Evolutionary conservation across 2,113 vertebrate species (phyloP), one percentile per base, ranked within the genome.

Genomic region (Lucifuga dentata): DNA sequence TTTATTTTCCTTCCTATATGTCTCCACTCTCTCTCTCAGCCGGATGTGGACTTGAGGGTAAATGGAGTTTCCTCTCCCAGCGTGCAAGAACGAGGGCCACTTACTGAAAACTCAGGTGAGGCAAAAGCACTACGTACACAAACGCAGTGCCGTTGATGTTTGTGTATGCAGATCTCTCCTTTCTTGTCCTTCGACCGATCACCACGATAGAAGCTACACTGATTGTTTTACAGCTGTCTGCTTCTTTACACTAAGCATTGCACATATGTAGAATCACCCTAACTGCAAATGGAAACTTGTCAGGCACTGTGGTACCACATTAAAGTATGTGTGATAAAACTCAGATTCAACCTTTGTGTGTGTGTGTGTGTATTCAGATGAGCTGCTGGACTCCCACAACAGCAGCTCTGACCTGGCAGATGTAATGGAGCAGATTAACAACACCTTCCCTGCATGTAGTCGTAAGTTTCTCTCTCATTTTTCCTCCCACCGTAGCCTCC

Each of bases 371-470:
- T 76, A 50, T 74, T 81, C 93, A 86, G 97, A 95, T 83, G 95
- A 96, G 82, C 86, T 96, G 88, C 88, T 97, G 86, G 91, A 90
- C 68, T 93, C 95, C 58, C 93, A 91, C 26, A 92, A 93, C 90
- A 94, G 94, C 88, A 95, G 87, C 92, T 94, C 95, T 45, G 95
- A 97, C 91, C 93, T 98, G 89, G 94, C 95, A 11, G 96, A 97
- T 83, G 93, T 98, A 84, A 95, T 98, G 97, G 98, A 98, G 87
- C 95, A 97, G 92, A 96, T 98, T 91, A 97, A 96, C 92, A 97
- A 92, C 88, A 95, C 94, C 17, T 98, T 98, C 84, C 96, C 96
- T 72, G 91, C 95, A 91, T 95, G 95, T 91, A 93, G 93, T 93
- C 73, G 96, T 99, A 94, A 97, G 96, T 96, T 79, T 69, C 46